Conservation (phyloP, 2,113 vertebrate species). For the Calidris pygmaea region DNA sequence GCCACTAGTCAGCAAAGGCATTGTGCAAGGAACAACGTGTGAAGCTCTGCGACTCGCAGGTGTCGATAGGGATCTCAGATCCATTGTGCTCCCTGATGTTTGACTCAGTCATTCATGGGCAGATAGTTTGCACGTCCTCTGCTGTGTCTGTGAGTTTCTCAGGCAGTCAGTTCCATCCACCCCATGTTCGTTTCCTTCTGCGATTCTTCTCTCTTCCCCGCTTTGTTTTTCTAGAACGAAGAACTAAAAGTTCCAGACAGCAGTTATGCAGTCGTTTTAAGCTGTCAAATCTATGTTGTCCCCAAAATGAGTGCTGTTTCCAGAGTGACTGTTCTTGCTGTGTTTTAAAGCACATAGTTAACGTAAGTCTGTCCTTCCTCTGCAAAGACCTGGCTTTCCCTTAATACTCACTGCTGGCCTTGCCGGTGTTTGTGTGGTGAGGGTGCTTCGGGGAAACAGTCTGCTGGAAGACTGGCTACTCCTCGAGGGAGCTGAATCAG, state of each 20-base stretch:
- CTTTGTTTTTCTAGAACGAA: not conserved
- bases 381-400: not conserved
- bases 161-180: not conserved
- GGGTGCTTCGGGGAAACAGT: not conserved
- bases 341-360: not conserved
- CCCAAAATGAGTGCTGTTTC: not conserved
- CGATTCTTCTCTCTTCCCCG: not conserved
- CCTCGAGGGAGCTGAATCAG: not conserved
- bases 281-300: not conserved
- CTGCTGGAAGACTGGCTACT: not conserved
- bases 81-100: not conserved
- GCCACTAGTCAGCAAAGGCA: not conserved
- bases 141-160: not conserved
- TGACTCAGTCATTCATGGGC: not conserved
- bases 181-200: rapidly evolving
- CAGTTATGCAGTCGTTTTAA: not conserved
- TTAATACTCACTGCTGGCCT: not conserved
- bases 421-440: not conserved
- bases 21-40: not conserved
- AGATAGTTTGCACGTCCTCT: rapidly evolving
- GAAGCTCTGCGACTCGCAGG: not conserved
- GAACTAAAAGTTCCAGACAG: not conserved
- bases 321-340: not conserved
- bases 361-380: not conserved
- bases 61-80: not conserved